A percentile compares a stretch with the other conserved stretches of the same genome.
Conservation (phyloP, 2,888 invertebrate species). For the Phyto melanocephala region DNA sequence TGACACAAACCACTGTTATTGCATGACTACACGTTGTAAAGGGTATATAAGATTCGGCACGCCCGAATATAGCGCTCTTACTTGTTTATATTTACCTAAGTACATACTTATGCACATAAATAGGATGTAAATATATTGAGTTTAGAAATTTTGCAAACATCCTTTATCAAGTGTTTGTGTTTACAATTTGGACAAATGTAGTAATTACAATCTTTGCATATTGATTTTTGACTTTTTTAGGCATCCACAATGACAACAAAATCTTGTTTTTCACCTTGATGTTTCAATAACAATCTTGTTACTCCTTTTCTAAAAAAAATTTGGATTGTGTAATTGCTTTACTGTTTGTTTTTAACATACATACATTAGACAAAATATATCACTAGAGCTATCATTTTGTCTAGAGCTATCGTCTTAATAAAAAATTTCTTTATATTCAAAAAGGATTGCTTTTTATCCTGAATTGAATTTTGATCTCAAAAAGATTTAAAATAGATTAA, state of each 20-base stretch:
- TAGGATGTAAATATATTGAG: not conserved
- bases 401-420: not conserved
- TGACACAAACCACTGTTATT: too few species aligned
- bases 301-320: not conserved
- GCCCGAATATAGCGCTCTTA: too few species aligned
- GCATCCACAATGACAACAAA: not conserved
- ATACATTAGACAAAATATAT: conserved; percentile 1
- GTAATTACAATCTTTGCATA: not conserved
- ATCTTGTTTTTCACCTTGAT: not conserved
- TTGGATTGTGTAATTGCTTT: not conserved
- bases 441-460: not conserved
- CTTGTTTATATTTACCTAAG: too few species aligned
- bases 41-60: too few species aligned
- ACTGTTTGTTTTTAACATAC: not conserved
- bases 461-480: not conserved
- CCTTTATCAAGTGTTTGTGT: not conserved
- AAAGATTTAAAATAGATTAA: not conserved
- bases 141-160: not conserved
- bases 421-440: not conserved
- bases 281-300: not conserved
- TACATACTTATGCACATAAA: too few species aligned
- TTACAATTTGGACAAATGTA: not conserved
- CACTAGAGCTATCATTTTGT: not conserved
- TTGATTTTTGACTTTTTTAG: not conserved
- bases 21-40: too few species aligned